Evolutionary conservation across 2,797 vertebrate genomes (phyloP), one percentile per base, ranked within the genome.

Genomic region (Peromyscus nudipes): DNA sequence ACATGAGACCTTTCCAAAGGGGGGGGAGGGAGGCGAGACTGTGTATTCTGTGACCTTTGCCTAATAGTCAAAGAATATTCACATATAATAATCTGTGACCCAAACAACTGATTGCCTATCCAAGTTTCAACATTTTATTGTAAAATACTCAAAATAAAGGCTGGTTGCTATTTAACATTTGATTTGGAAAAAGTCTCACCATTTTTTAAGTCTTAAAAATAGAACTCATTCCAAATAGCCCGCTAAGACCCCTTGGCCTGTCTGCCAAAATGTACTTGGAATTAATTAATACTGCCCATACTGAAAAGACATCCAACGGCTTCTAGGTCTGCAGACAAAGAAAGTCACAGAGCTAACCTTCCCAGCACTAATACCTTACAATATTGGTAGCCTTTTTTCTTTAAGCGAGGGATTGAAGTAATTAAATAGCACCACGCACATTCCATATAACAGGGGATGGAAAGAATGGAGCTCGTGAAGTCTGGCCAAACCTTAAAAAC

Each of bases 401-500:
- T 90, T 69, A 89, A 96, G 93, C 81, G 8, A 62, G 40, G 91
- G 89, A 34, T 1, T 86, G 82, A 86, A 97, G 96, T 0, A 37
- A 95, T 91, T 94, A 92, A 95, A 85, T 23, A 80, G 94, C 95
- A 89, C 91, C 80, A 62, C 90, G 90, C 79, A 94, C 87, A 96
- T 94, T 95, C 91, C 96, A 79, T 80, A 96, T 69, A 91, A 91
- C 97, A 96, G 64, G 77, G 43, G 88, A 76, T 96, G 97, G 98
- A 96, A 98, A 97, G 95, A 97, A 95, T 96, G 93, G 95, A 87
- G 95, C 95, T 65, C 60, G 34, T 95, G 94, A 97, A 95, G 97
- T 85, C 69, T 96, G 96, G 97, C 98, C 98, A 98, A 98, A 94
- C 95, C 97, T 43, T 96, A 89, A 90, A 95, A 87, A 93, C 96